Percentiles rank a stretch among this genome's conserved stretches.
Conservation (phyloP, 64 coral and sea anemone genomes). For the Stichodactyla mertensii region DNA sequence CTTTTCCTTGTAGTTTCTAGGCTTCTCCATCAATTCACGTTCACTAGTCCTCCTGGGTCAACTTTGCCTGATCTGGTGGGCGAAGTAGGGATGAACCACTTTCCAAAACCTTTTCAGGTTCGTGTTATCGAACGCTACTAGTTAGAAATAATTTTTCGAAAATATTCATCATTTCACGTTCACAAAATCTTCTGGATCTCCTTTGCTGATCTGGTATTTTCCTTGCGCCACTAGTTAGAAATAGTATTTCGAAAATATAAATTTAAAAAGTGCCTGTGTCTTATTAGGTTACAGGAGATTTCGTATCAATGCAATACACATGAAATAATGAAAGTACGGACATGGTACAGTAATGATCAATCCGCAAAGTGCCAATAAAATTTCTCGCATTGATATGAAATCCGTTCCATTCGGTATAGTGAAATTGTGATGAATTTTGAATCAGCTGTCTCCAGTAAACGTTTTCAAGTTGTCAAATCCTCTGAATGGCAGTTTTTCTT, state of each 20-base stretch:
- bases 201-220: background rate
- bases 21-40: conserved; percentile 59
- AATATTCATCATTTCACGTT: background rate
- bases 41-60: conserved; percentile 18
- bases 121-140: conserved; percentile 28
- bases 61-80: conserved; percentile 41
- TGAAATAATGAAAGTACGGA: no score
- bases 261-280: no score
- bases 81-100: conserved; percentile 27
- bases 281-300: no score
- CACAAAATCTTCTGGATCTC: background rate
- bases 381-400: no score
- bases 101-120: conserved; percentile 19
- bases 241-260: background rate
- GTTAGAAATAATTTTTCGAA: background rate
- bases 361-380: no score
- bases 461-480: no score
- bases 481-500: no score
- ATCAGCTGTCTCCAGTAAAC: no score
- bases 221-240: background rate
- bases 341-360: no score
- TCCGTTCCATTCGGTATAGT: no score
- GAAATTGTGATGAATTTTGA: no score
- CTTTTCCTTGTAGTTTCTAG: conserved; percentile 29
- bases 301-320: no score